Evolutionary conservation across 2,797 vertebrate species (phyloP).

Genomic region (Poeciliopsis turneri): DNA sequence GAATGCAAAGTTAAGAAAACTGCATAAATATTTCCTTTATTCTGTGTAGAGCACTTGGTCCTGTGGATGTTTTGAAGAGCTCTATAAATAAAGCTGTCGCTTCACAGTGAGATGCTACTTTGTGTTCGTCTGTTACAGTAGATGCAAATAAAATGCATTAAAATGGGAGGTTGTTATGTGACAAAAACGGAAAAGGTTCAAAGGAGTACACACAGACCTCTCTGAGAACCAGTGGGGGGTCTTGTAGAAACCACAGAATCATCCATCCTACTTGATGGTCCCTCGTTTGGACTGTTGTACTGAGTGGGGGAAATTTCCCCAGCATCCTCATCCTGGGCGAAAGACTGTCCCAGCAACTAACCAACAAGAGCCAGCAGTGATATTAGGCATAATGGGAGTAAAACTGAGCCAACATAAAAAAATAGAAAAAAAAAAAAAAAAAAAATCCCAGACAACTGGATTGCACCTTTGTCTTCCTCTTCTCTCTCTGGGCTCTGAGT

Average conservation of each 20-base stretch:
- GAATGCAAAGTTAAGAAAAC: background rate
- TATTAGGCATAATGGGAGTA: background rate
- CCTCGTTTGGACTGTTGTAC: slow-evolving; percentile 42
- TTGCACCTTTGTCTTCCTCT: slow-evolving; percentile 77
- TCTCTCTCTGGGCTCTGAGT: slow-evolving; percentile 77
- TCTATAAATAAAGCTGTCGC: background rate
- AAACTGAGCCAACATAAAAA: fast-evolving
- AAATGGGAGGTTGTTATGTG: background rate
- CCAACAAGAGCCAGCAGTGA: background rate
- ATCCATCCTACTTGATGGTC: slow-evolving; percentile 21
- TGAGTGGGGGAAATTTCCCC: slow-evolving; percentile 47
- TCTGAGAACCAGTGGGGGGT: slow-evolving; percentile 50
- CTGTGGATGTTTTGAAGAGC: background rate
- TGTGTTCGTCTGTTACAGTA: background rate
- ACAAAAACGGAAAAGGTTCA: background rate
- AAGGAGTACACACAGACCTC: slow-evolving; percentile 54
- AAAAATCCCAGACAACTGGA: background rate
- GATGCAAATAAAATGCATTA: background rate
- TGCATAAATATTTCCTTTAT: background rate
- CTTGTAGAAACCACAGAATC: slow-evolving; percentile 33
- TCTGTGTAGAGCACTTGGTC: background rate
- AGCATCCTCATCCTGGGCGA: slow-evolving; percentile 44
- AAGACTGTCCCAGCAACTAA: slow-evolving; percentile 62
- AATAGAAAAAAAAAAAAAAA: background rate
- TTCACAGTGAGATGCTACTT: background rate